Percentiles rank a stretch among this genome's conserved stretches.
Conservation (phyloP, 37 sponge, comb jelly and placozoan species). For the Haliclona indistincta region DNA sequence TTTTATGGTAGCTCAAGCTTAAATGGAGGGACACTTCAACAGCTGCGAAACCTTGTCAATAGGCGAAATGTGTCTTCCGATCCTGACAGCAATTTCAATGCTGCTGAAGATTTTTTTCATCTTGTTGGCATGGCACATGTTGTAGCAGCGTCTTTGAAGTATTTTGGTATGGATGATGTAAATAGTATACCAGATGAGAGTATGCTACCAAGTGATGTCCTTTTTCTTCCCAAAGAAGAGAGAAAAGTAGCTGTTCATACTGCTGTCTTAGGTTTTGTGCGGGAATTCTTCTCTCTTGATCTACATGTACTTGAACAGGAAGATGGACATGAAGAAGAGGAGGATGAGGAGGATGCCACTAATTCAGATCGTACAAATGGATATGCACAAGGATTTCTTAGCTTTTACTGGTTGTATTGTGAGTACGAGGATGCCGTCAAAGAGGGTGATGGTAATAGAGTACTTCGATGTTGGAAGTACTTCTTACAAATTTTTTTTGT, state of each 20-base stretch:
- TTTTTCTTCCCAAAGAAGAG: not conserved
- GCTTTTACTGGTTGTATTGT: not conserved
- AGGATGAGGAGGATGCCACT: too few relatives aligned
- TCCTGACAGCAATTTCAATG: constrained; percentile 9
- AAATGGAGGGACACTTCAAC: not conserved
- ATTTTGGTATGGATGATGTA: constrained; percentile 2
- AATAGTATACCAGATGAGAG: not conserved
- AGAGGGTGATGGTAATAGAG: constrained; percentile 27
- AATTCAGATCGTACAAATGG: not conserved
- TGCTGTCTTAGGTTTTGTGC: not conserved
- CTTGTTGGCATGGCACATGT: not conserved
- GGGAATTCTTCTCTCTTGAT: not conserved
- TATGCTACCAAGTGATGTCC: not conserved
- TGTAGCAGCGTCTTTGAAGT: not conserved
- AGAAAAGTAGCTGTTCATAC: not conserved
- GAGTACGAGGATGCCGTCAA: constrained; percentile 18
- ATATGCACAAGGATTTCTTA: constrained; percentile 1
- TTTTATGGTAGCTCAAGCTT: not conserved
- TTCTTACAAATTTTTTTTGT: constrained; percentile 14
- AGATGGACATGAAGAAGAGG: too few relatives aligned
- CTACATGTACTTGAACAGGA: not conserved
- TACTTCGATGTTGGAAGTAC: constrained; percentile 23
- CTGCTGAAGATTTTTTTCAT: constrained; percentile 1
- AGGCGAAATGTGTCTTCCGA: not conserved
- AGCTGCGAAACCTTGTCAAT: constrained; percentile 13